phyloP scores from a whole-genome alignment of 1,140 invertebrate species.

The Matsumurasca onukii region DNA sequence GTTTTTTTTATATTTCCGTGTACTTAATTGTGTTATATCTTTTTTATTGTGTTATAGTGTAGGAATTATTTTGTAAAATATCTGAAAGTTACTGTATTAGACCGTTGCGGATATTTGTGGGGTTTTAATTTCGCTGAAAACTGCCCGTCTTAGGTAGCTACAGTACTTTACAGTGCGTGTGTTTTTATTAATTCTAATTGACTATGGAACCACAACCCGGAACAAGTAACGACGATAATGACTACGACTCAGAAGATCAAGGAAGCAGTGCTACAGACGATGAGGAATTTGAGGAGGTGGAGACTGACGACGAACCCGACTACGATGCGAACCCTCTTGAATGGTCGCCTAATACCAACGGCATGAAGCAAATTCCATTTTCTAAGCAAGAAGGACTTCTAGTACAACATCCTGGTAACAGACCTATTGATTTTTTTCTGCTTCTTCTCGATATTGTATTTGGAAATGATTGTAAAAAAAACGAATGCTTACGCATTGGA shows the following conservation, averaged over 20 bases:
- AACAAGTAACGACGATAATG: not conserved
- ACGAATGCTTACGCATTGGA: constrained; percentile 15
- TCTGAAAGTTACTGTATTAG: too few relatives aligned
- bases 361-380: constrained; percentile 2
- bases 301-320: not conserved
- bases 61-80: too few relatives aligned
- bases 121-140: too few relatives aligned
- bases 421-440: constrained; percentile 13
- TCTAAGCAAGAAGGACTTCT: not conserved
- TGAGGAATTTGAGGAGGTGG: not conserved
- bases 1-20: too few relatives aligned
- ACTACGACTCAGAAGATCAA: not conserved
- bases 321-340: not conserved
- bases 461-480: not conserved
- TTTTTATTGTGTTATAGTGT: too few relatives aligned
- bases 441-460: constrained; percentile 1
- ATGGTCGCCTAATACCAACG: not conserved
- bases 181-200: too few relatives aligned
- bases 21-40: too few relatives aligned
- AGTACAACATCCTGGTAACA: not conserved
- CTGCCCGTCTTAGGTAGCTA: too few relatives aligned
- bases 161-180: too few relatives aligned
- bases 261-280: not conserved
- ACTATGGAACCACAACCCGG: not conserved
- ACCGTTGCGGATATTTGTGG: too few relatives aligned